Percentiles rank a stretch among this genome's conserved stretches.
These are phyloP conservation scores for Eulemur mongoz DNA, from an alignment of 2,797 vertebrate genomes.

Conservation along the genomic window DNA sequence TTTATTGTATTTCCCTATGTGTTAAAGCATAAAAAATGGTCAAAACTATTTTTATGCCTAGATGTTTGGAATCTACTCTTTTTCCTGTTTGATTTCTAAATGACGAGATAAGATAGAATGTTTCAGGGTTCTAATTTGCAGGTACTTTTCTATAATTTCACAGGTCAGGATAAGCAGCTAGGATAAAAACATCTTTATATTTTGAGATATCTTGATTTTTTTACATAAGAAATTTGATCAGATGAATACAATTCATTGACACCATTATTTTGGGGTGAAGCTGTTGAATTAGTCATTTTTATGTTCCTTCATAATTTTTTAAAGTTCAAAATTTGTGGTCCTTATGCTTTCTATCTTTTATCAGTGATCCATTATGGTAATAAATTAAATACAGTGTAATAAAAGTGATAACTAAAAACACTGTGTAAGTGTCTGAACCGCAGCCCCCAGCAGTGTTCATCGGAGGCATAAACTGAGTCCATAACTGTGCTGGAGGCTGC, in stretches of 20 bases:
- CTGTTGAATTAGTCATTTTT: slow-evolving; percentile 14
- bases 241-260: neutral
- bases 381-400: neutral
- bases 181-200: neutral
- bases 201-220: neutral
- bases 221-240: slow-evolving; percentile 5
- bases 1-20: neutral
- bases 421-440: neutral
- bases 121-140: neutral
- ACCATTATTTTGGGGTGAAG: neutral
- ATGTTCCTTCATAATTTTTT: neutral
- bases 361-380: neutral
- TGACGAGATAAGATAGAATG: neutral
- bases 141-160: neutral
- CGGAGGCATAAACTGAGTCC: neutral
- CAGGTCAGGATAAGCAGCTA: neutral
- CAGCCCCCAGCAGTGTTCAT: neutral
- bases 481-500: neutral
- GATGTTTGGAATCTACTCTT: neutral
- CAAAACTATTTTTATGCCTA: neutral
- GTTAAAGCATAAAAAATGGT: slow-evolving; percentile 25
- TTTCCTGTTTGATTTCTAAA: slow-evolving; percentile 17
- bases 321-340: neutral
- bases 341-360: neutral
- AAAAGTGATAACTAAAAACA: neutral